phyloP scores from a whole-genome alignment of 2,113 vertebrate species.

The Phalacrocorax carbo region DNA sequence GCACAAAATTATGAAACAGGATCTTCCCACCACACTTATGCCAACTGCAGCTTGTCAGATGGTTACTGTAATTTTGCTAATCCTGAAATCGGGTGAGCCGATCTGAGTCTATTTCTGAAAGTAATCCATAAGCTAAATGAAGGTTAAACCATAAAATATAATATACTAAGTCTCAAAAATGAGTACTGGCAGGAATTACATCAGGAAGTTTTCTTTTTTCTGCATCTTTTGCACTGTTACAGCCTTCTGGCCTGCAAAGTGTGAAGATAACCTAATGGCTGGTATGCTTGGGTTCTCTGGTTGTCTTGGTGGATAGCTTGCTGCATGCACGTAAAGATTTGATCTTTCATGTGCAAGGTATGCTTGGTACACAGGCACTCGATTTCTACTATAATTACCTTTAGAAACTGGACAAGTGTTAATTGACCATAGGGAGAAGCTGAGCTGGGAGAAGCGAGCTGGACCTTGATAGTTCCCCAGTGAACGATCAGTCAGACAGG shows the following conservation, averaged over 20 bases:
- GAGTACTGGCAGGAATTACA: background rate
- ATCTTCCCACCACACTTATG: too few species aligned
- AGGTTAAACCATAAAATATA: background rate
- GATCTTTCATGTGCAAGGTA: background rate
- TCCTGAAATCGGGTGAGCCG: background rate
- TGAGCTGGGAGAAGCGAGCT: background rate
- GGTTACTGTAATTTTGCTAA: background rate
- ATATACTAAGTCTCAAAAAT: background rate
- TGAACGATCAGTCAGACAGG: background rate
- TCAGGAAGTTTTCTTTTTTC: background rate
- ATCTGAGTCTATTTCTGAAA: background rate
- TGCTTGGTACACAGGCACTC: background rate
- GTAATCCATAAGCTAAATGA: background rate
- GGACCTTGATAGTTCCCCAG: background rate
- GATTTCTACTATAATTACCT: background rate
- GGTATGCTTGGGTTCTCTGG: background rate
- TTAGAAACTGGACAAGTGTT: background rate
- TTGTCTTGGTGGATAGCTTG: background rate
- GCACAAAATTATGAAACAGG: background rate
- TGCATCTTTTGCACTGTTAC: background rate
- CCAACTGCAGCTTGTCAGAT: background rate
- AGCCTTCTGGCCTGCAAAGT: background rate
- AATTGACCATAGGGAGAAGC: background rate
- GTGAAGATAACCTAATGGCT: background rate
- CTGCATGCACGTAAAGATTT: background rate